Conservation (phyloP, 2,797 vertebrate species). For the Picus viridis region DNA sequence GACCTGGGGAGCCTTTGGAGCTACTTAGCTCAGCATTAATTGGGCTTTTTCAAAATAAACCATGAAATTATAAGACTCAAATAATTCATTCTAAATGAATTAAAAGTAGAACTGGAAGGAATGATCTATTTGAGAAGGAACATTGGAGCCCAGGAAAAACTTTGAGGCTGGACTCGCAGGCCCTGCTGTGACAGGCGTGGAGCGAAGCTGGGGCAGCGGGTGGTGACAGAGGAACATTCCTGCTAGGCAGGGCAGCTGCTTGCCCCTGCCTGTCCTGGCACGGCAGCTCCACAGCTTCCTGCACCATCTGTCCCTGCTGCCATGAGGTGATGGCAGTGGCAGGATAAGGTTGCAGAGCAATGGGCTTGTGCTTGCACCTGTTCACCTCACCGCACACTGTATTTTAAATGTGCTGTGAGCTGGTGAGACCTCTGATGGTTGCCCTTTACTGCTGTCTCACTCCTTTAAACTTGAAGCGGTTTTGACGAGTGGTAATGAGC, state of each 20-base stretch:
- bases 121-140: neutral
- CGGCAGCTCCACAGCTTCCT: neutral
- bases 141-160: accelerated
- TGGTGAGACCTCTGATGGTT: neutral
- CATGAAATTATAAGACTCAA: neutral
- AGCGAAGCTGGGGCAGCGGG: neutral
- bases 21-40: neutral
- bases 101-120: neutral
- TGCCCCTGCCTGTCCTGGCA: neutral
- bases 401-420: neutral
- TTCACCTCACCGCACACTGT: neutral
- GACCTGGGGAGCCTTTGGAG: neutral
- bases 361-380: neutral
- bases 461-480: neutral
- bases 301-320: neutral
- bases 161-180: neutral
- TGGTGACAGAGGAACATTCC: neutral
- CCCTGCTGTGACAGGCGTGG: neutral
- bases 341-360: neutral
- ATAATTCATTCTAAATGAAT: constrained; percentile 24
- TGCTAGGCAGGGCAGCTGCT: neutral
- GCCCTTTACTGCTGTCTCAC: neutral
- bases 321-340: accelerated
- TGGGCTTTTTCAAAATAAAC: neutral
- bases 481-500: neutral